phyloP scores from a whole-genome alignment of 1,140 invertebrate genomes.

The Trichonephila clavata region DNA sequence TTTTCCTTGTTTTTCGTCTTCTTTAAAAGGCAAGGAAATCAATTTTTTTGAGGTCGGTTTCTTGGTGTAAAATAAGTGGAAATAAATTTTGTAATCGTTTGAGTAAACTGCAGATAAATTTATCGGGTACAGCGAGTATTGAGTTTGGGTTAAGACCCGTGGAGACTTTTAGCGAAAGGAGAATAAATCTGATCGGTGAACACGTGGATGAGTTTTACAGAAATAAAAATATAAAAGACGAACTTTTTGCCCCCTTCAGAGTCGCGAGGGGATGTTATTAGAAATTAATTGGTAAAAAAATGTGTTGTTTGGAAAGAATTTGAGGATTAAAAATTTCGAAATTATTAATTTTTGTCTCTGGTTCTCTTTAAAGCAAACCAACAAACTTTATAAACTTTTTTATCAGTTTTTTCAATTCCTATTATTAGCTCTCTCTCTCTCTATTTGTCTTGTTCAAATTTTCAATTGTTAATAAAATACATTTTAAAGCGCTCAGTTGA shows the following conservation, averaged over 20 bases:
- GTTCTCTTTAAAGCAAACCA: too few relatives aligned
- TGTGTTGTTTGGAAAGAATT: too few relatives aligned
- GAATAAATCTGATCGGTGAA: background rate
- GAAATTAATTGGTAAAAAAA: too few relatives aligned
- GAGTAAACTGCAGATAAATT: slow-evolving; percentile 56
- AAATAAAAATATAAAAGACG: background rate
- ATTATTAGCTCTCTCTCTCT: too few relatives aligned
- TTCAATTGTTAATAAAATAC: too few relatives aligned
- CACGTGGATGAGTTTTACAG: background rate
- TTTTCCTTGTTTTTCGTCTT: background rate
- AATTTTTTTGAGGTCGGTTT: slow-evolving; percentile 19
- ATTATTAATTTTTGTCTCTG: too few relatives aligned
- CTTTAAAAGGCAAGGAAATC: background rate
- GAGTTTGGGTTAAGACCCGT: background rate
- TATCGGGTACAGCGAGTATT: slow-evolving; percentile 14
- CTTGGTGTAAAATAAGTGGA: slow-evolving; percentile 29
- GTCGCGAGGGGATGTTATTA: too few relatives aligned
- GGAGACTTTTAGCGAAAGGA: background rate
- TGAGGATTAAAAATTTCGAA: too few relatives aligned
- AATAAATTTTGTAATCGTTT: slow-evolving; percentile 66
- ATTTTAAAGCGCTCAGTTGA: too few relatives aligned
- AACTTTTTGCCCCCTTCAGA: background rate
- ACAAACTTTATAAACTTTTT: too few relatives aligned
- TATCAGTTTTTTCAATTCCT: too few relatives aligned
- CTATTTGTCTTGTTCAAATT: too few relatives aligned